Percentiles rank a stretch among this genome's conserved stretches.
These are phyloP conservation scores for Asbolus verrucosus DNA, from an alignment of 1,140 invertebrate species.

Conservation along the genomic window DNA sequence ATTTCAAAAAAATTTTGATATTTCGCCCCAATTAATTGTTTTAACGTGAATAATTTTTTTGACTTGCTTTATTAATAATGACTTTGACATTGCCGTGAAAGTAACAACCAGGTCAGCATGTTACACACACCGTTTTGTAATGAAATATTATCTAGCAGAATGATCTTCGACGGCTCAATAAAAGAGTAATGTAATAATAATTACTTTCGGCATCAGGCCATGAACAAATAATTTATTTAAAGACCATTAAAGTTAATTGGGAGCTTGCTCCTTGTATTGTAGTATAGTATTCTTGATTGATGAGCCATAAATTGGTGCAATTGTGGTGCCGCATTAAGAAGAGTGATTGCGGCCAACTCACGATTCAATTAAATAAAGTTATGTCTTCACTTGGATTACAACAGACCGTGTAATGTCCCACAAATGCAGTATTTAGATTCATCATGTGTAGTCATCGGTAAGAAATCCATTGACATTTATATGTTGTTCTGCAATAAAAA, in stretches of 20 bases:
- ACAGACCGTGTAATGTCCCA: constrained; percentile 2
- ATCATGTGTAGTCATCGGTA: background rate
- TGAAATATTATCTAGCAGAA: background rate
- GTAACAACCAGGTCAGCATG: background rate
- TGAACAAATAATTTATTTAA: constrained; percentile 29
- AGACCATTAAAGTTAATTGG: constrained; percentile 27
- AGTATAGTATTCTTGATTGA: constrained; percentile 9
- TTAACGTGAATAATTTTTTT: constrained; percentile 10
- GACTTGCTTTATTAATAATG: too few relatives aligned
- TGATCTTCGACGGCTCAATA: background rate
- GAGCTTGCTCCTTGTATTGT: constrained; percentile 3
- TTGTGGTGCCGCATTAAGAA: constrained; percentile 8
- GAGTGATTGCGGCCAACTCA: background rate
- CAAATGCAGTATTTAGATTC: background rate
- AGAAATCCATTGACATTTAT: constrained; percentile 8
- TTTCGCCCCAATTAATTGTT: constrained; percentile 16
- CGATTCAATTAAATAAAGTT: constrained; percentile 8
- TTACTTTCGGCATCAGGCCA: constrained; percentile 17
- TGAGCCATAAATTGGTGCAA: constrained; percentile 24
- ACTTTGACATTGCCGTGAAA: constrained; percentile 30
- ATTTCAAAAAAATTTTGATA: constrained; percentile 24
- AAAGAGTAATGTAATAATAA: background rate
- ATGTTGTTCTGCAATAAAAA: background rate
- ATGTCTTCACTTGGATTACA: background rate
- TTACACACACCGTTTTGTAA: background rate